These are phyloP conservation scores for Dicyrtomina minuta DNA, from an alignment of 2,888 invertebrate species.

Conservation along the genomic window DNA sequence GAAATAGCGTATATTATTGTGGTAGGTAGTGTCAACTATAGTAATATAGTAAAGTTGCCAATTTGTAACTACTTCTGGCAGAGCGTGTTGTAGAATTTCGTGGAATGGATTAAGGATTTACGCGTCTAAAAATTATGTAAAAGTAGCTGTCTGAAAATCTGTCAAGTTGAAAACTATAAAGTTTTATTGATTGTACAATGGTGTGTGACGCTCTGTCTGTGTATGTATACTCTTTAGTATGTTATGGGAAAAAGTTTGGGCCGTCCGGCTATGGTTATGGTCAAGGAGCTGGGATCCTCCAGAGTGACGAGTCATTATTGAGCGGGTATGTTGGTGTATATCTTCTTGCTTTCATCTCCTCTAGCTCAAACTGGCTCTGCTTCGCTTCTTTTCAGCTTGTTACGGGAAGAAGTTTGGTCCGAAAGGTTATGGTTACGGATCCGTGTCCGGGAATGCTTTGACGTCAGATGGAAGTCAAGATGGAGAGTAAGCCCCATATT, in stretches of 20 bases:
- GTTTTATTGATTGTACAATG: not conserved
- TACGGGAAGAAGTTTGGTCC: constrained; percentile 97
- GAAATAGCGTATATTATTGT: too few relatives aligned
- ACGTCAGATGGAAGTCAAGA: constrained; percentile 70
- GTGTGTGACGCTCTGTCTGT: not conserved
- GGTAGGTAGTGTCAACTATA: too few relatives aligned
- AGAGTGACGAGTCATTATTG: constrained; percentile 77
- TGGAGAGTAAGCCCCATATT: constrained; percentile 41
- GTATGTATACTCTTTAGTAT: constrained; percentile 69
- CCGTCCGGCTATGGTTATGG: constrained; percentile 97
- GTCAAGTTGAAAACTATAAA: too few relatives aligned
- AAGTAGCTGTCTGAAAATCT: too few relatives aligned
- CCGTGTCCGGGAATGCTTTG: constrained; percentile 90
- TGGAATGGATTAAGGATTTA: too few relatives aligned
- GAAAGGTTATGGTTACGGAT: constrained; percentile 95
- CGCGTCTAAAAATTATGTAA: too few relatives aligned
- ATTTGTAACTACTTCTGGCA: too few relatives aligned
- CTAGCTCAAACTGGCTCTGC: constrained; percentile 44
- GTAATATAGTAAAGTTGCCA: too few relatives aligned
- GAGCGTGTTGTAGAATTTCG: too few relatives aligned
- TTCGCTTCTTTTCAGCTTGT: constrained; percentile 68
- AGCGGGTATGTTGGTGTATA: constrained; percentile 68
- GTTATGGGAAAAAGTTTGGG: constrained; percentile 96
- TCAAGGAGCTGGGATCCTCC: constrained; percentile 90
- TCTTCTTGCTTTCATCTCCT: not conserved